Evolutionary conservation across 35 echinoderm and acorn worm genomes (phyloP), one percentile per base, ranked within the genome.

Genomic region (Ophiothrix spiculata): DNA sequence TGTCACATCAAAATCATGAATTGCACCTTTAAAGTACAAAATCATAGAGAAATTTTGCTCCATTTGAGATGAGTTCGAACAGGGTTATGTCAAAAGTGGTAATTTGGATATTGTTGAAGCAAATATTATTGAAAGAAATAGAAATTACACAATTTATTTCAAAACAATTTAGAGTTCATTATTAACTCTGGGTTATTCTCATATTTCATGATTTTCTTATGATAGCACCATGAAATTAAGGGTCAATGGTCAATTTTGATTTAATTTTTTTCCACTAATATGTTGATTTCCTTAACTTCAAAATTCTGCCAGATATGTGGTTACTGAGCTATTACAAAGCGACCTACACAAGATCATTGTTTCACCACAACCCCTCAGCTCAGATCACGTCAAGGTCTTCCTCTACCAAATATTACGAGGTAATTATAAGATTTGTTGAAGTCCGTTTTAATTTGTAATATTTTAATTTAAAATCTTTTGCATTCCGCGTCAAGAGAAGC

Each of bases 361-460:
- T 35, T 99, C 96, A 28, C 96, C 96, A 3, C 96, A 99, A 86
- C 92, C 96, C 0, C 92, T 99, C 39, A 99, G 96, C 83, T 89
- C 96, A 54, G 96, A 99, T 81, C 96, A 99, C 87, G 92, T 94
- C 37, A 99, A 99, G 89, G 96, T 94, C 92, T 94, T 99, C 96
- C 96, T 94, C 80, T 99, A 99, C 86, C 96, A 99, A 84, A 94
- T 99, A 75, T 79, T 99, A 78, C 88, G 96, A 92, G 96, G 96
- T 94, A 81, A 91, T 88, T 74, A 13, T 39, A 32, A 80, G 56
- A 63, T 12, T 31, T 54, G 21, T 54, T 54, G 45, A 54, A 54
- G 45, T 54, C 45, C 45, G 8, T 54, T 54, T 8, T 8, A 11
- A 54, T 8, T 54, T 21, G 45, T 54, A 54, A 54, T 8, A 11